Conservation (phyloP, 2,888 invertebrate genomes). For the Rhingia campestris region DNA sequence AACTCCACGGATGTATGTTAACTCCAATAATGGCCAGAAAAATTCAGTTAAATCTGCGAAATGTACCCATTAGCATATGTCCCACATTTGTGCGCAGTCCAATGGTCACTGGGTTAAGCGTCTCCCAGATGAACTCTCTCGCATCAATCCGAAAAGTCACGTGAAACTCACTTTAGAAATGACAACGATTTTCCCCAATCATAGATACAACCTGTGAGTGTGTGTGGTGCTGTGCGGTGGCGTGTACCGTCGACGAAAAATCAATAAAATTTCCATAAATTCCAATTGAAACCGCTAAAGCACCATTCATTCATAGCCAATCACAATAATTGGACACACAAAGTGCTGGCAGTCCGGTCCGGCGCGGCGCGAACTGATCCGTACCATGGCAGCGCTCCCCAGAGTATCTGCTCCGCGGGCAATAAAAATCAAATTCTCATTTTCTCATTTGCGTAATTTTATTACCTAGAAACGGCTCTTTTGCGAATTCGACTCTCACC, state of each 20-base stretch:
- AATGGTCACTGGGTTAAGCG: constrained; percentile 55
- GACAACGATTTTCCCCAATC: constrained; percentile 13
- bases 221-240: no score
- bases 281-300: constrained; percentile 72
- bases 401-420: constrained; percentile 59
- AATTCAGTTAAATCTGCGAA: constrained; percentile 1
- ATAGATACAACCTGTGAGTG: background rate
- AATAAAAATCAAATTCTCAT: constrained; percentile 74
- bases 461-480: constrained; percentile 68
- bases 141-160: constrained; percentile 50
- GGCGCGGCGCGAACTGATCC: constrained; percentile 2
- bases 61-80: constrained; percentile 48
- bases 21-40: background rate
- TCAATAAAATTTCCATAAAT: constrained; percentile 74
- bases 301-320: constrained; percentile 73
- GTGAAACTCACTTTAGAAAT: constrained; percentile 12
- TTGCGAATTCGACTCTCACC: constrained; percentile 24
- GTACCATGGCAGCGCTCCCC: constrained; percentile 40
- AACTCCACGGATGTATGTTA: no score
- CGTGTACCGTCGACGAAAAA: constrained; percentile 30
- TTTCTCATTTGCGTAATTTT: constrained; percentile 75
- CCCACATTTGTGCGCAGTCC: constrained; percentile 37
- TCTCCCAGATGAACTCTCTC: constrained; percentile 12
- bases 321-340: constrained; percentile 74
- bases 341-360: constrained; percentile 49